phyloP scores from a whole-genome alignment of 2,113 vertebrate species.

The Ictidomys tridecemlineatus region DNA sequence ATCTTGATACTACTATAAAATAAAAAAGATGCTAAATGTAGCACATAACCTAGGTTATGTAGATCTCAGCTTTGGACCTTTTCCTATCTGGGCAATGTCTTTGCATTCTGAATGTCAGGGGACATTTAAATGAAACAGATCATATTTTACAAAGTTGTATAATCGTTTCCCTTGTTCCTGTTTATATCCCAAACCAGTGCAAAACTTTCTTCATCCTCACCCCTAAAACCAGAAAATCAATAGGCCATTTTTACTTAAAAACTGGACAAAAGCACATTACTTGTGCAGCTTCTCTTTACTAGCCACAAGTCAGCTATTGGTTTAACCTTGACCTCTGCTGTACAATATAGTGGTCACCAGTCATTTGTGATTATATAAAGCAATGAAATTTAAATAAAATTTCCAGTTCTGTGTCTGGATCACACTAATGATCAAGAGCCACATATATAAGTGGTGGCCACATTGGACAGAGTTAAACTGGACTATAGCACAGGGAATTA shows the following conservation, averaged over 20 bases:
- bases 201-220: not conserved
- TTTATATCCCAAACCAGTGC: not conserved
- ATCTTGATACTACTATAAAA: not conserved
- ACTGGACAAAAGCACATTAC: not conserved
- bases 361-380: not conserved
- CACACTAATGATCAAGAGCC: not conserved
- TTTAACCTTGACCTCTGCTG: not conserved
- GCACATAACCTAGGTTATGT: not conserved
- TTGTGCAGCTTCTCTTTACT: not conserved
- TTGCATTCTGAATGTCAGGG: slow-evolving; percentile 21
- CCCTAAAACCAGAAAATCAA: not conserved
- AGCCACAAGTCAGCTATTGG: not conserved
- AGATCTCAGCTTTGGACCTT: not conserved
- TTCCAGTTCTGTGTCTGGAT: not conserved
- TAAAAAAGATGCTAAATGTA: not conserved
- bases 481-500: not conserved
- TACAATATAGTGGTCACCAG: not conserved
- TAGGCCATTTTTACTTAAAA: slow-evolving; percentile 26
- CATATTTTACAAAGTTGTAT: not conserved
- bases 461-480: not conserved
- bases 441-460: not conserved
- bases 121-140: not conserved
- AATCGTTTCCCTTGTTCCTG: slow-evolving; percentile 24
- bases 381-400: slow-evolving; percentile 2
- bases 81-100: not conserved